Base-by-base conservation (phyloP, 2,797 vertebrate genomes). In the Choloepus didactylus region DNA sequence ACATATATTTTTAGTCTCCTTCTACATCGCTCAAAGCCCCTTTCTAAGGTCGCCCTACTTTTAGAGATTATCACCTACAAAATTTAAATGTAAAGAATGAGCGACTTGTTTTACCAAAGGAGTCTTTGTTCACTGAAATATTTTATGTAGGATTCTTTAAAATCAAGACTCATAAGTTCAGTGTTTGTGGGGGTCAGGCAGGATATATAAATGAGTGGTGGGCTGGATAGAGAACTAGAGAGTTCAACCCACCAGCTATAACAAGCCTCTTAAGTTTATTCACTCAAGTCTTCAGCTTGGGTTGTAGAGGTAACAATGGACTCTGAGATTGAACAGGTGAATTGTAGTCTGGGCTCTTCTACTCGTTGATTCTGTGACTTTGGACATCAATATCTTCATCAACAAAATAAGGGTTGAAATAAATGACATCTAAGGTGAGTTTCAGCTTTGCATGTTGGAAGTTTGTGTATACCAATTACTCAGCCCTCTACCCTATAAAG, bases 121-220 rank as follows among this genome's bases (percentile, higher is more conserved):
- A 89, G 10, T 38, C 46, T 60, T 91, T 95, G 23, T 72, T 90
- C 56, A 64, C 25, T 44, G 46, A 70, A 66, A 91, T 91, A 69
- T 38, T 96, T 93, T 80, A 25, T 64, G 12, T 64, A 60, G 41
- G 27, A 94, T 49, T 95, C 23, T 73, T 92, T 89, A 64, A 87
- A 92, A 93, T 75, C 2, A 81, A 86, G 46, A 14, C 31, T 91
- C 35, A 66, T 4, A 77, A 87, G 76, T 14, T 29, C 12, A 70
- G 8, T 64, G 3, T 64, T 93, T 75, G 64, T 1, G 72, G 41
- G 23, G 5, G 18, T 35, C 35, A 72, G 7, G 12, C 0, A 1
- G 77, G 10, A 31, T 85, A 59, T 72, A 60, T 87, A 89, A 60
- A 64, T 79, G 31, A 87, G 23, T 72, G 27, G 60, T 82, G 10